A percentile compares a stretch with the other conserved stretches of the same genome.
Conservation (phyloP, 2,888 invertebrate species). For the Epinotia demarniana region DNA sequence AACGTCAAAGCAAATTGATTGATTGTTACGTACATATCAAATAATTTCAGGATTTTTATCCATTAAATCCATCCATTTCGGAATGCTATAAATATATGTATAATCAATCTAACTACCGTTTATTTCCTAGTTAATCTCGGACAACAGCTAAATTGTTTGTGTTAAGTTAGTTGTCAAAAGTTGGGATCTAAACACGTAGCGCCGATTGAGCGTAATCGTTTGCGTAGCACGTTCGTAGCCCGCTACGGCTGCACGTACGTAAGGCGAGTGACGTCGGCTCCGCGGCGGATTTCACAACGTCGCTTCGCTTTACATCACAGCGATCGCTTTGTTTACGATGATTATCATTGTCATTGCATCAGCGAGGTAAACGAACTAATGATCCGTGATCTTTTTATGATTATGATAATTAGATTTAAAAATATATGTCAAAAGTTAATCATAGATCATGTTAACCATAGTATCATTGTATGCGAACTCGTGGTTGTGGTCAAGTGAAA, state of each 20-base stretch:
- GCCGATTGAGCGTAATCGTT: constrained; percentile 26
- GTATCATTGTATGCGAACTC: neutral
- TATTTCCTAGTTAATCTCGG: no score
- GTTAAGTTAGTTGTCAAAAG: constrained; percentile 12
- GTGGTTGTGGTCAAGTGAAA: constrained; percentile 4
- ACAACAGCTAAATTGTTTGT: neutral
- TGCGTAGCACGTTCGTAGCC: constrained; percentile 43
- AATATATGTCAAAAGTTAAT: neutral
- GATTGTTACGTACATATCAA: no score
- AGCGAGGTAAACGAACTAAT: constrained; percentile 39
- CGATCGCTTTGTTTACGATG: constrained; percentile 44
- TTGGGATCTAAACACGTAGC: constrained; percentile 38
- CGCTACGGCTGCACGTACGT: constrained; percentile 37
- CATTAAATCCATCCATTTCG: no score
- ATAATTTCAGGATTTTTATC: no score
- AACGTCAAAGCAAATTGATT: no score
- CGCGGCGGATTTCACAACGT: constrained; percentile 33
- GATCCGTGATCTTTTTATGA: constrained; percentile 18
- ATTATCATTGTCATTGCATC: constrained; percentile 40
- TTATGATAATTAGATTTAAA: neutral
- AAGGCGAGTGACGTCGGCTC: constrained; percentile 31
- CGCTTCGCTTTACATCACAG: constrained; percentile 38
- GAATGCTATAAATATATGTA: no score
- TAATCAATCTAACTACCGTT: no score
- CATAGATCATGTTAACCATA: neutral